A percentile compares a stretch with the other conserved stretches of the same genome.
phyloP scores from a whole-genome alignment of 2,797 vertebrate species.

The Okamejei kenojei region DNA sequence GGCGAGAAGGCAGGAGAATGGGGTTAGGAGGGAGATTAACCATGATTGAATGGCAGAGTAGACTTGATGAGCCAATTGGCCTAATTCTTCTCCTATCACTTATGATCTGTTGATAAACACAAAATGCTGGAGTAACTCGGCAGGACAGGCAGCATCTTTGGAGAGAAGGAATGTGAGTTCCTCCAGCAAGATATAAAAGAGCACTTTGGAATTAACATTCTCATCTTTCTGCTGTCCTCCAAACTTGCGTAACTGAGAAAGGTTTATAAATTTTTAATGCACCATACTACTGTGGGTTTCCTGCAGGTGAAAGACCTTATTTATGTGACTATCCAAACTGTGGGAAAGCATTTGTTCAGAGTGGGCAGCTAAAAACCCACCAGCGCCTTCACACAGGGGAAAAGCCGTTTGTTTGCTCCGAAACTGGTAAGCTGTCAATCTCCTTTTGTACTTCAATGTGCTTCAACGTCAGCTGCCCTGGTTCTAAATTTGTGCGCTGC shows the following conservation, averaged over 20 bases:
- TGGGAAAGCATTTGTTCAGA: slow-evolving; percentile 95
- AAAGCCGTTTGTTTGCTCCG: slow-evolving; percentile 94
- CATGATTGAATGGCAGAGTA: no score
- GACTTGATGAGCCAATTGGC: no score
- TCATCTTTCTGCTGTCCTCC: background rate
- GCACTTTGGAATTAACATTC: background rate
- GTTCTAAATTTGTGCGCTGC: background rate
- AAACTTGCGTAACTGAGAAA: background rate
- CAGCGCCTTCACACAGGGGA: slow-evolving; percentile 96
- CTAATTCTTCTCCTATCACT: no score
- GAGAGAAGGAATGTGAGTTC: no score
- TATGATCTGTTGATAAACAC: no score
- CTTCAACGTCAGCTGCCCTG: background rate
- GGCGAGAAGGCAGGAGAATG: no score
- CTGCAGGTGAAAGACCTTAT: slow-evolving; percentile 89
- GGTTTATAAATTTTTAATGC: background rate
- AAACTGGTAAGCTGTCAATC: slow-evolving; percentile 68
- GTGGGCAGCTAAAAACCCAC: slow-evolving; percentile 97
- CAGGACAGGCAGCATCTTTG: no score
- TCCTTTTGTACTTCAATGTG: background rate
- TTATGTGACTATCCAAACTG: slow-evolving; percentile 94
- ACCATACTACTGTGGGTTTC: background rate
- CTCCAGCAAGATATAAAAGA: no score
- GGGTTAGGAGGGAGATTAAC: no score
- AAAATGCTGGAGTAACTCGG: no score